Evolutionary conservation across 1,140 invertebrate species (phyloP), one percentile per base, ranked within the genome.

Genomic region (Sitodiplosis mosellana): DNA sequence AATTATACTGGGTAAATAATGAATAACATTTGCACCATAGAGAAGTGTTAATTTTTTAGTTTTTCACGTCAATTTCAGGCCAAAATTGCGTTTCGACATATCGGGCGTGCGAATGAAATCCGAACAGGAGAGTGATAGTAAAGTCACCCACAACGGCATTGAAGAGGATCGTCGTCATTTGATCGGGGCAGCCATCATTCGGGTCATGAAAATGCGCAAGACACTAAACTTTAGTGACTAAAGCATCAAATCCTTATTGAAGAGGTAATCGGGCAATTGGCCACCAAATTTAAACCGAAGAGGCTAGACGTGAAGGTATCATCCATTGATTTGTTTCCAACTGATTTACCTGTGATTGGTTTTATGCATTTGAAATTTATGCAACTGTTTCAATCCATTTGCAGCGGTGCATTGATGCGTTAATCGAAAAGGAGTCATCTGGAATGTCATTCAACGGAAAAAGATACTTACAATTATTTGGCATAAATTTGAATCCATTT

Each of bases 151-250:
- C 65, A 95, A 96, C 66, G 87, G 96, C 69, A 95, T 99, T 59
- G 95, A 99, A 67, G 94, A 99, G 68, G 94, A 99, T 69, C 73
- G 95, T 46, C 97, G 97, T 67, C 75, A 96, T 55, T 73, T 98
- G 43, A 98, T 79, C 53, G 92, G 98, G 74, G 95, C 95, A 27
- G 91, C 93, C 34, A 98, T 99, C 65, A 93, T 98, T 14, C 78
- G 95, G 55, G 98, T 99, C 55, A 99, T 99, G 95, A 99, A 99
- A 73, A 98, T 95, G 77, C 73, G 95, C 18, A 98, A 98, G 68
- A 77, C 81, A 12, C 69, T 91, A 41, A 92, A 78, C n/a, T n/a
- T n/a, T n/a, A 68, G 77, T 81, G 12, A n/a, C 69, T 94, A 41
- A 94, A 96, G 59, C 95, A 99, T 67, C 89, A 95, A 60, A 89